phyloP scores from a whole-genome alignment of 2,797 vertebrate species.

The Poecilia wingei region DNA sequence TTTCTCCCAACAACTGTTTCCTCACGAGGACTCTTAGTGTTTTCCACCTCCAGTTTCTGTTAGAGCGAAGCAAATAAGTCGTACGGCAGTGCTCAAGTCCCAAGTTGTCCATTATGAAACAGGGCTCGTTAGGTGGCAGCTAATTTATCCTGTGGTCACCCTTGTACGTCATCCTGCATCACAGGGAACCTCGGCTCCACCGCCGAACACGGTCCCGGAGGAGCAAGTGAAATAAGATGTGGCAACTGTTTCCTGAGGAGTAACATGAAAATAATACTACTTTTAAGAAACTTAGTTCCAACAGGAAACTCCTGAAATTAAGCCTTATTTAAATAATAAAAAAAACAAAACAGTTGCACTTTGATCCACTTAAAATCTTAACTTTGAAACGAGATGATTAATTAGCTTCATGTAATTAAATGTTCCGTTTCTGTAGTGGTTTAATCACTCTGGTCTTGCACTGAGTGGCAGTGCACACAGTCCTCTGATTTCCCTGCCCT shows the following conservation, averaged over 20 bases:
- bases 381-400: conserved; percentile 53
- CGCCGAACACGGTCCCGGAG: conserved; percentile 31
- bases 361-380: conserved; percentile 27
- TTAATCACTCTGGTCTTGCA: conserved; percentile 60
- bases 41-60: conserved; percentile 60
- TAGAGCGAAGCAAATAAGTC: conserved; percentile 49
- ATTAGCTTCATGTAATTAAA: conserved; percentile 64
- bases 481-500: conserved; percentile 44
- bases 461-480: conserved; percentile 34
- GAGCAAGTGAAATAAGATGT: conserved; percentile 36
- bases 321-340: conserved; percentile 30
- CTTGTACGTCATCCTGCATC: conserved; percentile 58
- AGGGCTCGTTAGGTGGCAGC: conserved; percentile 57
- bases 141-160: conserved; percentile 62
- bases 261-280: conserved; percentile 35
- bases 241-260: conserved; percentile 17
- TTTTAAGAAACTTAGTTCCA: conserved; percentile 43
- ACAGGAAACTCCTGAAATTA: conserved; percentile 32
- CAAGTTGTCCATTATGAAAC: conserved; percentile 57
- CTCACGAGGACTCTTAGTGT: conserved; percentile 51
- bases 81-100: conserved; percentile 37
- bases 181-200: conserved; percentile 43
- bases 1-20: conserved; percentile 49
- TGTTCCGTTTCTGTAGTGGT: conserved; percentile 44
- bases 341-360: conserved; percentile 9